phyloP scores from a whole-genome alignment of 1,140 invertebrate species.

The Drosophila carrolli region DNA sequence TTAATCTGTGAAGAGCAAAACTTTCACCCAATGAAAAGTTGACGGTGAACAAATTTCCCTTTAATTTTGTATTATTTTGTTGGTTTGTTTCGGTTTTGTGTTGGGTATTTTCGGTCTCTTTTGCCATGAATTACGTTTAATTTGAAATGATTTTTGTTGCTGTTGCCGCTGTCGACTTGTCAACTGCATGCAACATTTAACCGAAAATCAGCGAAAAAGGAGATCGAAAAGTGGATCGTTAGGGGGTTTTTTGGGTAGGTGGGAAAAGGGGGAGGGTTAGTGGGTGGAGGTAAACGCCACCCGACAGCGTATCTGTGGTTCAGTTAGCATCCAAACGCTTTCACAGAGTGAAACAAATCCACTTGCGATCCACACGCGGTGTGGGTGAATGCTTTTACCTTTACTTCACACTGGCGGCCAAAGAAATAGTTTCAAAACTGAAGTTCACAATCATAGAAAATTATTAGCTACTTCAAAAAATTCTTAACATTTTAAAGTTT shows the following conservation, averaged over 20 bases:
- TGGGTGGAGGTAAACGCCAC: slow-evolving; percentile 35
- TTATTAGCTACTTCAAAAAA: no score
- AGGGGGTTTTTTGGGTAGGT: slow-evolving; percentile 5
- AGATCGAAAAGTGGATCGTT: slow-evolving; percentile 50
- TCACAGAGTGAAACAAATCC: slow-evolving; percentile 49
- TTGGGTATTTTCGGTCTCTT: slow-evolving; percentile 48
- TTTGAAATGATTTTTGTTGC: slow-evolving; percentile 51
- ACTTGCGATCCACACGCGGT: slow-evolving; percentile 58
- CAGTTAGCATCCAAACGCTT: slow-evolving; percentile 53
- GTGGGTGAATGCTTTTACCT: slow-evolving; percentile 6
- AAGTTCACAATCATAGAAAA: no score
- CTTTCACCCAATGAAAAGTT: slow-evolving; percentile 55
- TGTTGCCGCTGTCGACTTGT: slow-evolving; percentile 61
- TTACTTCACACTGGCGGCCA: neutral
- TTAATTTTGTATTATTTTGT: slow-evolving; percentile 52
- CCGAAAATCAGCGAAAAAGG: slow-evolving; percentile 37
- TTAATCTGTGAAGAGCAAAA: slow-evolving; percentile 47
- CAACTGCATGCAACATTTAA: slow-evolving; percentile 79
- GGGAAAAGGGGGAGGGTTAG: neutral
- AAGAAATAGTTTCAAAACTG: neutral
- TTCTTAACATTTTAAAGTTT: no score
- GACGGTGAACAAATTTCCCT: slow-evolving; percentile 52
- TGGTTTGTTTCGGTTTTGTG: slow-evolving; percentile 23
- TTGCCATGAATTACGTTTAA: slow-evolving; percentile 63
- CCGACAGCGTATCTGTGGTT: slow-evolving; percentile 13